Evolutionary conservation across 2,113 vertebrate species (phyloP).

Genomic region (Chiloscyllium plagiosum): DNA sequence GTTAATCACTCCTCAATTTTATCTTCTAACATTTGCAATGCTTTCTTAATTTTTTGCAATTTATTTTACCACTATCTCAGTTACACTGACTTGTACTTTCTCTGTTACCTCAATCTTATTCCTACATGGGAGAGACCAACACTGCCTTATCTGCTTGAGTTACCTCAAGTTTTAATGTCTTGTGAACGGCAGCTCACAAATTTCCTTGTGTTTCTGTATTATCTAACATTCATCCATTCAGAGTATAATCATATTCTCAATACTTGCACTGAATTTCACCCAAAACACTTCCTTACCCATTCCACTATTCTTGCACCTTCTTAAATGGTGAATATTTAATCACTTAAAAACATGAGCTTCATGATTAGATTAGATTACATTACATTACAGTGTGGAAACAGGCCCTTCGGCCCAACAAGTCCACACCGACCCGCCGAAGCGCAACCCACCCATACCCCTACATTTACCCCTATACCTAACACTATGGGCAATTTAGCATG

Average conservation of each 20-base stretch:
- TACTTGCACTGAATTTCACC: background rate
- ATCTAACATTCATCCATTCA: background rate
- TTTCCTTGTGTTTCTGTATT: background rate
- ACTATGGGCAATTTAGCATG: too few relatives aligned
- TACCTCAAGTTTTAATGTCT: background rate
- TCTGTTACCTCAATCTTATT: background rate
- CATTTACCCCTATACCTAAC: too few relatives aligned
- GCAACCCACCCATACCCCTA: too few relatives aligned
- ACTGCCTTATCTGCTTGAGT: background rate
- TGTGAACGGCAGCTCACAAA: background rate
- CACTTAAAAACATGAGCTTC: background rate
- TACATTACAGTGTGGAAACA: too few relatives aligned
- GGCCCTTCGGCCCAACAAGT: too few relatives aligned
- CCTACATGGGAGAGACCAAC: background rate
- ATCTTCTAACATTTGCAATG: background rate
- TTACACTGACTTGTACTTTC: background rate
- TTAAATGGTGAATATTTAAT: background rate
- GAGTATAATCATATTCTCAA: background rate
- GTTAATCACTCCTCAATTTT: background rate
- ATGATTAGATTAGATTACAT: too few relatives aligned
- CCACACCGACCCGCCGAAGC: too few relatives aligned
- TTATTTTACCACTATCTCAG: background rate
- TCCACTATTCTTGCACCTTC: background rate
- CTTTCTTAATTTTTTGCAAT: background rate
- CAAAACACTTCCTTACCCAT: background rate